Base-by-base conservation (phyloP, 1,140 invertebrate genomes). In the Coelopa frigida region DNA sequence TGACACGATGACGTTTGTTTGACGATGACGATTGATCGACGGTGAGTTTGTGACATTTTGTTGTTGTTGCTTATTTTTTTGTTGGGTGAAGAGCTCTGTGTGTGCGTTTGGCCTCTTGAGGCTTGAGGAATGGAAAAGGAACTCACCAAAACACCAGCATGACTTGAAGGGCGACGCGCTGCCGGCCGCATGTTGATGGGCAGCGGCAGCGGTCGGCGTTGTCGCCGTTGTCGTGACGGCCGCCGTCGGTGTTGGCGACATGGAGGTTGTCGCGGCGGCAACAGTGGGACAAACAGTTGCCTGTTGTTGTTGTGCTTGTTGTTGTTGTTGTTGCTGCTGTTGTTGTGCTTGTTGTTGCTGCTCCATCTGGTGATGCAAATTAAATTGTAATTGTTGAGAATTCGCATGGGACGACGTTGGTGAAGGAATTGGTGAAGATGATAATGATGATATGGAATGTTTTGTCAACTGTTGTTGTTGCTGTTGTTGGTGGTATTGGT, bases 121-220 rank as follows among this genome's bases (percentile, higher is more conserved):
- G n/a, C n/a, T n/a, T n/a, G n/a, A n/a, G n/a, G n/a, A n/a, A n/a
- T n/a, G n/a, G n/a, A n/a, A n/a, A n/a, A n/a, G n/a, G 51, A 57
- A 67, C 63, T 67, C 63, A 67, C 63, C 63, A 59, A 61, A 67
- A 60, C 62, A 67, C 63, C 63, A 67, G 59, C 63, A 67, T 57
- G 63, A 63, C 52, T 61, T 57, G 51, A 51, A 67, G 4, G 47
- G 48, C 26, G 46, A 49, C 42, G 48, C 46, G 36, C 37, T 50
- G 51, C 17, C 46, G 47, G 15, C 35, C 22, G 38, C 36, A 45
- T 50, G 51, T 39, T 57, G 49, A 46, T 38, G 36, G 1, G 40
- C n/a, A 31, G 35, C 35, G 42, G 46, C n/a, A 46, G 49, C 33
- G 35, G 40, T 50, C 50, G 21, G 49, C 3, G 48, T 24, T 18